Conservation (phyloP, 2,113 vertebrate genomes). For the Caloenas nicobarica region DNA sequence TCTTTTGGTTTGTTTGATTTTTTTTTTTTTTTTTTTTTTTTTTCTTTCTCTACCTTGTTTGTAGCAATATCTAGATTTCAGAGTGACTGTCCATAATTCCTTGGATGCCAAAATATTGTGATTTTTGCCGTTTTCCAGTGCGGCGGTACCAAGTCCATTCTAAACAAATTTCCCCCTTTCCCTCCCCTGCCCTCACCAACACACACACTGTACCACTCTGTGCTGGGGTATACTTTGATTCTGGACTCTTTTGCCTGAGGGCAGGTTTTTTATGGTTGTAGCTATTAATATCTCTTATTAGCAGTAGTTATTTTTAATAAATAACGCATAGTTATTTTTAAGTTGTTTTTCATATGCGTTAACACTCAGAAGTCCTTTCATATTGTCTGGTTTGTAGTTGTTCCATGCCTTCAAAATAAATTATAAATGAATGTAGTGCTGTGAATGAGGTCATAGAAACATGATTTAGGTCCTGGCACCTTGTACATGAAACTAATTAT, state of each 20-base stretch:
- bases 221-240: neutral
- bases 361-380: neutral
- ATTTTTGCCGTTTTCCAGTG: neutral
- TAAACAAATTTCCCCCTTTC: neutral
- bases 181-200: neutral
- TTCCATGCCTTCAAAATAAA: neutral
- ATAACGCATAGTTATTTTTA: too few species aligned
- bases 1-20: neutral
- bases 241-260: neutral
- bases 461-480: conserved; percentile 16
- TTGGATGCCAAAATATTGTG: neutral
- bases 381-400: neutral
- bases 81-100: neutral
- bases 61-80: neutral
- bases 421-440: conserved; percentile 7
- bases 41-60: neutral
- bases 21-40: neutral
- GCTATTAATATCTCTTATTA: conserved; percentile 1
- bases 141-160: neutral
- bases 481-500: conserved; percentile 54
- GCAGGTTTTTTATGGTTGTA: neutral
- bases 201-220: neutral
- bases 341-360: neutral
- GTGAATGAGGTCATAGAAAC: neutral
- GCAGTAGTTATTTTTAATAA: too few species aligned